A percentile compares a stretch with the other conserved stretches of the same genome.
phyloP scores from a whole-genome alignment of 2,113 vertebrate genomes.

The Nycticorax nycticorax region DNA sequence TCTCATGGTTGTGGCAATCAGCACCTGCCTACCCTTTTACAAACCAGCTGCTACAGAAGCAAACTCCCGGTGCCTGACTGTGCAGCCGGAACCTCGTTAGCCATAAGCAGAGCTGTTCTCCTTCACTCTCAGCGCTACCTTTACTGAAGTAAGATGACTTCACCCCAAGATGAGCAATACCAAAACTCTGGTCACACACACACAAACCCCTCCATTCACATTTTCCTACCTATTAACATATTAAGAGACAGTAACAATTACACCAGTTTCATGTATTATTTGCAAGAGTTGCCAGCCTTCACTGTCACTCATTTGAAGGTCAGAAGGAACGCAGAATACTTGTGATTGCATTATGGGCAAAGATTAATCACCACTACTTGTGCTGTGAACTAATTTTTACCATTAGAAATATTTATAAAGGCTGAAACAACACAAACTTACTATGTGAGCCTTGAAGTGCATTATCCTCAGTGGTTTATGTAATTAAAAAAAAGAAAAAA shows the following conservation, averaged over 20 bases:
- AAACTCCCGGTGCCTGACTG: neutral
- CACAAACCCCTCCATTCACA: neutral
- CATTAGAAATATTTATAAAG: neutral
- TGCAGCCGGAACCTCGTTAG: neutral
- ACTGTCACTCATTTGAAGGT: neutral
- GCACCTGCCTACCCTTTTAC: neutral
- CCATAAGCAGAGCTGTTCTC: neutral
- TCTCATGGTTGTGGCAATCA: neutral
- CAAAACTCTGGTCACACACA: conserved; percentile 36
- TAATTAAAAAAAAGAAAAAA: neutral
- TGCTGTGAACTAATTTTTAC: neutral
- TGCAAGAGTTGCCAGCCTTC: neutral
- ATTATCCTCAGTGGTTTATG: neutral
- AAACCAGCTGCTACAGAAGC: neutral
- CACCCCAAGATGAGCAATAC: conserved; percentile 23
- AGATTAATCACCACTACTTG: neutral
- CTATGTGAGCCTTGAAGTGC: neutral
- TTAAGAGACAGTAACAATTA: neutral
- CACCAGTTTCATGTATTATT: neutral
- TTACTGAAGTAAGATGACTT: neutral
- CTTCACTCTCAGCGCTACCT: neutral
- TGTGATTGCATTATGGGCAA: neutral
- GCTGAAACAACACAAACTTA: neutral
- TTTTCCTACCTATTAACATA: neutral
- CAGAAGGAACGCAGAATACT: neutral